A percentile compares a stretch with the other conserved stretches of the same genome.
phyloP scores from a whole-genome alignment of 2,113 vertebrate species.

The Platichthys stellatus region DNA sequence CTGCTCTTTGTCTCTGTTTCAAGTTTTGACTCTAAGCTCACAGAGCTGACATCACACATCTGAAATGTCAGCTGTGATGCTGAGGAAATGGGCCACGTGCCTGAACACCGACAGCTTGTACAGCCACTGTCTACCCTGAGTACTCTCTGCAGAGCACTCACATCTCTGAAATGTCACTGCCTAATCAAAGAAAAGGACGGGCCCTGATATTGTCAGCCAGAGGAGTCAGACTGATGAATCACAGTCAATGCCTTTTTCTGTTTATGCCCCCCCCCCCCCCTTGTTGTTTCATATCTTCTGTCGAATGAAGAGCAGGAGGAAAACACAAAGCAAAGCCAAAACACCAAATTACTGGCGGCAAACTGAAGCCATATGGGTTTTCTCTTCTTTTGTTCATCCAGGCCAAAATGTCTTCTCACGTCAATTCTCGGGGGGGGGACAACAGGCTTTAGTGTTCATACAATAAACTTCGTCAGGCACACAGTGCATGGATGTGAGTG shows the following conservation, averaged over 20 bases:
- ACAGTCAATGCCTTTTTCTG: neutral
- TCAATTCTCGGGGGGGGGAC: neutral
- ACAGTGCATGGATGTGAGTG: conserved; percentile 59
- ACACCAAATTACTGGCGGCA: conserved; percentile 30
- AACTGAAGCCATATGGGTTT: conserved; percentile 43
- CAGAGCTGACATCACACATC: conserved; percentile 19
- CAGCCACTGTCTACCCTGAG: neutral
- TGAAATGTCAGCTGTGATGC: conserved; percentile 28
- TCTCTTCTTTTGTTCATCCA: conserved; percentile 3
- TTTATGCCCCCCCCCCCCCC: neutral
- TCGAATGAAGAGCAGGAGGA: conserved; percentile 32
- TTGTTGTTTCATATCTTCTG: conserved; percentile 19
- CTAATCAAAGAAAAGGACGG: conserved; percentile 27
- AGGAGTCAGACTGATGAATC: conserved; percentile 17
- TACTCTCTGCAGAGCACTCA: conserved; percentile 3
- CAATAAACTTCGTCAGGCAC: conserved; percentile 42
- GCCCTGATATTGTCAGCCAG: conserved; percentile 25
- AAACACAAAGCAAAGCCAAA: conserved; percentile 46
- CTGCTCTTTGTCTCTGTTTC: conserved; percentile 22
- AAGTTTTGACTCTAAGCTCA: neutral
- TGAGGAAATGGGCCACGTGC: neutral
- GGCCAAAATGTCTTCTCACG: conserved; percentile 8
- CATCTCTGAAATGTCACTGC: conserved; percentile 24
- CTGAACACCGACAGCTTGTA: conserved; percentile 8
- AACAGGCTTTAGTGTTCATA: neutral